A percentile compares a stretch with the other conserved stretches of the same genome.
Conservation (phyloP, 1,140 invertebrate species). For the Drosophila pseudoobscura region DNA sequence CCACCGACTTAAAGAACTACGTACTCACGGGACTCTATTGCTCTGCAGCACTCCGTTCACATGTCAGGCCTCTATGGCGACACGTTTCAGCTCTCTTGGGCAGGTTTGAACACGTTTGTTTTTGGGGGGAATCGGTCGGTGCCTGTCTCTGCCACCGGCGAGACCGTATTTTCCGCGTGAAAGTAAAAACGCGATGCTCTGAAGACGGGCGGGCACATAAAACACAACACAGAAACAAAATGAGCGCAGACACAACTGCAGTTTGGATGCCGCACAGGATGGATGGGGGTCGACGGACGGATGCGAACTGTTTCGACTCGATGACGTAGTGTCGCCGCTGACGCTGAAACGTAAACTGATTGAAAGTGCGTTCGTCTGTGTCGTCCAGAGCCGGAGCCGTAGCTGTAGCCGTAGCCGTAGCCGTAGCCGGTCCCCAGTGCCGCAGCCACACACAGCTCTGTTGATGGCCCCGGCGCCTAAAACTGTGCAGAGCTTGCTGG, state of each 20-base stretch:
- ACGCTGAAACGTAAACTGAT: slow-evolving; percentile 78
- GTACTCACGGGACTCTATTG: too few species aligned
- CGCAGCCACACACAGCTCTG: slow-evolving; percentile 9
- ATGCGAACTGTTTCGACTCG: slow-evolving; percentile 30
- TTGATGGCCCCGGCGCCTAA: slow-evolving; percentile 63
- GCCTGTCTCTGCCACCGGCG: too few species aligned
- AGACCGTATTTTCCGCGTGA: slow-evolving; percentile 44
- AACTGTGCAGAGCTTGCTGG: slow-evolving; percentile 76
- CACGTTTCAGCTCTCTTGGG: neutral
- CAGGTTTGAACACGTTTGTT: neutral
- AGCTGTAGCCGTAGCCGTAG: neutral
- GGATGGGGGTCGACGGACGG: neutral
- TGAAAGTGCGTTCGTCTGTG: slow-evolving; percentile 72
- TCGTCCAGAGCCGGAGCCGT: slow-evolving; percentile 12
- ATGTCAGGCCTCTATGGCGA: neutral
- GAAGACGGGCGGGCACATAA: slow-evolving; percentile 14
- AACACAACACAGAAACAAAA: neutral
- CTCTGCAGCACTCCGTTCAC: too few species aligned
- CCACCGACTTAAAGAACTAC: too few species aligned
- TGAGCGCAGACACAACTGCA: slow-evolving; percentile 18
- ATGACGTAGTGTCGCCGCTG: slow-evolving; percentile 74
- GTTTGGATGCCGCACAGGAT: slow-evolving; percentile 6
- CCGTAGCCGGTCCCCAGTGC: neutral
- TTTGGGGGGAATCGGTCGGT: slow-evolving; percentile 3
- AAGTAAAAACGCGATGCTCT: slow-evolving; percentile 60